Base-by-base conservation (phyloP, 2,888 invertebrate species). In the Pseudococcus jackbeardsleyi region DNA sequence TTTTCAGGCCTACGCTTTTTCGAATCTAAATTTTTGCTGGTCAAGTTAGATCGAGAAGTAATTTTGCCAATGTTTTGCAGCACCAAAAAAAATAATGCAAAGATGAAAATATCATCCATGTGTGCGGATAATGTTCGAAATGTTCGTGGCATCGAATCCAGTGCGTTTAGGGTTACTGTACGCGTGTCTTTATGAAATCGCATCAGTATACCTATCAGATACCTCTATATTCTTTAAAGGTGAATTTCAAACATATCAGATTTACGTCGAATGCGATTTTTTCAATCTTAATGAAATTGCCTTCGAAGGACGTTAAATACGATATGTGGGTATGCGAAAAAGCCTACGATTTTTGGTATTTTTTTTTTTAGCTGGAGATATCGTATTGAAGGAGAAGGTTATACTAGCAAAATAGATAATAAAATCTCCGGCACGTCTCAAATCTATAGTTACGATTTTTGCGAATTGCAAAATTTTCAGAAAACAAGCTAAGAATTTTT, bases 141-240 rank as follows among this genome's bases (percentile, higher is more conserved):
- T 17, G 72, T 39, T 77, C 33, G 8, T 77, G 5, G 33, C 15
- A 77, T 12, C 7, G 15, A 8, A 50, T 8, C 50, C 15, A 50
- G n/a, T n/a, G n/a, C n/a, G n/a, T n/a, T n/a, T n/a, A n/a, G n/a
- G n/a, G n/a, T n/a, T 50, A 12, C 50, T 12, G 39, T 22, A 26
- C 72, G 39, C 72, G 72, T 77, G 72, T 77, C 72, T 77, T 77
- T 77, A 77, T 77, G 72, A 33, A 77, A 77, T 17, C 39, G 17
- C 72, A n/a, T 9, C 46, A 7, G 9, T 9, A 9, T 46, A 46
- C 50, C 15, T 12, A 50, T 50, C 12, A 12, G 50, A 12, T 50
- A 50, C 50, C 50, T 50, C 50, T 7, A 39, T 77, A 33, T 11
- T 12, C 39, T 9, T n/a, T 5, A 22, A 19, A 68, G 15, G 9